Percentiles rank a stretch among this genome's conserved stretches.
phyloP scores from a whole-genome alignment of 2,113 vertebrate species.

The Elachura formosa region DNA sequence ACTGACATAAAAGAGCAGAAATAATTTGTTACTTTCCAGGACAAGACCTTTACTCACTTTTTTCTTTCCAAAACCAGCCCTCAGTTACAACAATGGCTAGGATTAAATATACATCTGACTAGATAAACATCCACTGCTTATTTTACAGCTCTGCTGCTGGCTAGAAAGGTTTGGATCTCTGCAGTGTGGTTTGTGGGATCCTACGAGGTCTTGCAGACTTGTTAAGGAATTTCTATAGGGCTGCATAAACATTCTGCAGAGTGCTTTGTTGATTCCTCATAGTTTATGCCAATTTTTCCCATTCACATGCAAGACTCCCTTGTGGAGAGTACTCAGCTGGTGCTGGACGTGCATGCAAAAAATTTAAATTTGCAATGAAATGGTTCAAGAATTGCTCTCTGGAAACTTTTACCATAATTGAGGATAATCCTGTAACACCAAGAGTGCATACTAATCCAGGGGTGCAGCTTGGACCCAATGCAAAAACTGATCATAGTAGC shows the following conservation, averaged over 20 bases:
- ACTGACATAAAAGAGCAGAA: background rate
- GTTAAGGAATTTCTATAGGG: background rate
- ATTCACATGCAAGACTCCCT: background rate
- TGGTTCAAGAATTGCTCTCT: background rate
- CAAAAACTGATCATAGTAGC: slow-evolving; percentile 73
- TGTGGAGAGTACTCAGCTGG: background rate
- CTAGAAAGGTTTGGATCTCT: background rate
- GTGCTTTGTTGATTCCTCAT: background rate
- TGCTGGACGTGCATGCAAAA: background rate
- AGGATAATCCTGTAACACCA: slow-evolving; percentile 81
- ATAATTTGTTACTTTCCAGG: background rate
- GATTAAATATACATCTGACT: background rate
- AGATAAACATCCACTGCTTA: slow-evolving; percentile 21
- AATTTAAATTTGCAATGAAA: background rate
- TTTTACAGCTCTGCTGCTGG: background rate
- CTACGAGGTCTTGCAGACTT: background rate
- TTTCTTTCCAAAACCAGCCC: background rate
- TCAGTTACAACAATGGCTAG: background rate
- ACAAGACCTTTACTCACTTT: background rate
- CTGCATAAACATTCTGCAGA: slow-evolving; percentile 12
- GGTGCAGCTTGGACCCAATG: slow-evolving; percentile 79
- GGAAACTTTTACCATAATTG: slow-evolving; percentile 72
- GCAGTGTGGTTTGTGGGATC: background rate
- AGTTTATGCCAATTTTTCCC: background rate
- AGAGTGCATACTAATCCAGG: slow-evolving; percentile 77